phyloP scores from a whole-genome alignment of 2,797 vertebrate species.

The Microchirus variegatus region DNA sequence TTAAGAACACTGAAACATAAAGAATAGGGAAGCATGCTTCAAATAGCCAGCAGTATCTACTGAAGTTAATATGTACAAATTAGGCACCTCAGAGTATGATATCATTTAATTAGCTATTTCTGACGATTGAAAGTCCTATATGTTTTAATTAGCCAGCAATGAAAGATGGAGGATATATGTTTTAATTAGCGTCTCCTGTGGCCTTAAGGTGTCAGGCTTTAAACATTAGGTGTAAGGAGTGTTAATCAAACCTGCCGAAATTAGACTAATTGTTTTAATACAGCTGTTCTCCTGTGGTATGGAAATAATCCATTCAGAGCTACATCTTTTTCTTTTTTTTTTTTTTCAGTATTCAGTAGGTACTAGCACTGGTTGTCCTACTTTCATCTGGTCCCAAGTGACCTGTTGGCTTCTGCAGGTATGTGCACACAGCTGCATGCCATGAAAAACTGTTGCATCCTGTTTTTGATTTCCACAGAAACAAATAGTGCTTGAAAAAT shows the following conservation, averaged over 20 bases:
- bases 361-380: constrained; percentile 54
- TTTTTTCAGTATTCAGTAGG: constrained; percentile 23
- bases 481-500: background rate
- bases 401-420: constrained; percentile 42
- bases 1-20: constrained; percentile 21
- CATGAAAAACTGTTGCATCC: constrained; percentile 35
- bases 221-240: constrained; percentile 54
- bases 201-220: constrained; percentile 57
- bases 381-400: constrained; percentile 53
- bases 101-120: constrained; percentile 69
- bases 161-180: constrained; percentile 67
- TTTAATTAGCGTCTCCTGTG: constrained; percentile 77
- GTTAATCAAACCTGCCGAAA: constrained; percentile 77
- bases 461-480: constrained; percentile 29
- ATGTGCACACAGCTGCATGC: constrained; percentile 1
- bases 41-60: constrained; percentile 64
- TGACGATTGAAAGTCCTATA: constrained; percentile 68
- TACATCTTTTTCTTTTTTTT: background rate
- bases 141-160: constrained; percentile 74
- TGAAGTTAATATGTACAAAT: constrained; percentile 68
- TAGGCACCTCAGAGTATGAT: constrained; percentile 58
- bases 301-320: constrained; percentile 63
- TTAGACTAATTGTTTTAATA: constrained; percentile 78
- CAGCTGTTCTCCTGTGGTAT: constrained; percentile 54
- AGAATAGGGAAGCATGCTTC: constrained; percentile 58